Evolutionary conservation across 2,797 vertebrate species (phyloP).

Genomic region (Glyptemys insculpta): DNA sequence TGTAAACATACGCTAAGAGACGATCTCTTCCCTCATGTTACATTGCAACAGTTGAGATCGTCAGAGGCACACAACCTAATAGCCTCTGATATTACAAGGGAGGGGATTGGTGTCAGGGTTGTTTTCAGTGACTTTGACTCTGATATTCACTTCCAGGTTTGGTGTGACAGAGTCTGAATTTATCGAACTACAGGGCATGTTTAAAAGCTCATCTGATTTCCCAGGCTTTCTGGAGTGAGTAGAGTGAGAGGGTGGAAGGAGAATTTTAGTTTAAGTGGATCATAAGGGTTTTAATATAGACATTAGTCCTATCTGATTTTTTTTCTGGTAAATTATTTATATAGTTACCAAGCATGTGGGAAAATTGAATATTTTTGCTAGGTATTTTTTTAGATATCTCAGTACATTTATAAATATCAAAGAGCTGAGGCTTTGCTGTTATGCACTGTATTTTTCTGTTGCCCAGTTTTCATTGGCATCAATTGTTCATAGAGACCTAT

Average conservation of each 20-base stretch:
- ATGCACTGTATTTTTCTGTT: not conserved
- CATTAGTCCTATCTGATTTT: not conserved
- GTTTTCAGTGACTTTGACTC: not conserved
- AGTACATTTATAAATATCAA: not conserved
- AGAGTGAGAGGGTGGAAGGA: not conserved
- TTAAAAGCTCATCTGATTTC: not conserved
- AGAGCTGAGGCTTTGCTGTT: not conserved
- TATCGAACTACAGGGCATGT: not conserved
- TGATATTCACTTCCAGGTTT: too few species aligned
- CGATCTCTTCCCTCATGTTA: not conserved
- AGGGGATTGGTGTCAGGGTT: not conserved
- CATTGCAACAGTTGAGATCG: accelerated
- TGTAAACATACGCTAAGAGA: not conserved
- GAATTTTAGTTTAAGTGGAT: not conserved
- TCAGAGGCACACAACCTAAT: not conserved
- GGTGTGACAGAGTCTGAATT: not conserved
- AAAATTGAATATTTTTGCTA: not conserved
- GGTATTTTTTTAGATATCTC: not conserved
- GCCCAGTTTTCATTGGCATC: not conserved
- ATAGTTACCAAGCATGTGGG: not conserved
- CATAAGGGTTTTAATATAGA: not conserved
- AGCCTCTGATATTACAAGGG: accelerated
- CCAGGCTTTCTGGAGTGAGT: not conserved
- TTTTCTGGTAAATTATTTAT: not conserved
- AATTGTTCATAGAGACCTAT: not conserved